phyloP scores from a whole-genome alignment of 2,888 invertebrate species.

The Eilema sororculum region DNA sequence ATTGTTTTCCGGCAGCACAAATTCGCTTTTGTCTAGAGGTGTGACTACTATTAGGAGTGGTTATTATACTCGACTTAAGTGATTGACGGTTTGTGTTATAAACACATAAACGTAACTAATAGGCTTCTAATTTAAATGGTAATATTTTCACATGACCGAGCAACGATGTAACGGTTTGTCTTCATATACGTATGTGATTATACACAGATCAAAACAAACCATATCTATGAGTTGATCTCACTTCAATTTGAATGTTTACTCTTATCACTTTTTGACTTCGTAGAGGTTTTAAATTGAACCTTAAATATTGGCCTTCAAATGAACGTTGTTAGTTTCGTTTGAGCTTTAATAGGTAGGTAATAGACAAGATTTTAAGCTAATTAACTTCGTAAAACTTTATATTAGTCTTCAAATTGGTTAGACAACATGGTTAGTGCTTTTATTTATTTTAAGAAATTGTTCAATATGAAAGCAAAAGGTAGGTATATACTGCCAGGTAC shows the following conservation, averaged over 20 bases:
- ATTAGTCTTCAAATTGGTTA: conserved; percentile 52
- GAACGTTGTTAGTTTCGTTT: too few species aligned
- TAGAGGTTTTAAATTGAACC: too few species aligned
- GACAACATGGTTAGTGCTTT: conserved; percentile 57
- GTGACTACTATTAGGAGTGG: conserved; percentile 57
- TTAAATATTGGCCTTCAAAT: too few species aligned
- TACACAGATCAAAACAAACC: too few species aligned
- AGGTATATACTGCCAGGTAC: conserved; percentile 34
- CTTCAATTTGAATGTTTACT: conserved; percentile 58
- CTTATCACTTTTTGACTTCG: conserved; percentile 62
- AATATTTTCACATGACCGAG: conserved; percentile 65
- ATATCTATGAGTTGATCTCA: conserved; percentile 60
- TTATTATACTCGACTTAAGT: conserved; percentile 53
- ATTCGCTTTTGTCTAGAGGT: conserved; percentile 61
- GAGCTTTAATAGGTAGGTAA: conserved; percentile 52
- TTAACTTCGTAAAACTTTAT: conserved; percentile 55
- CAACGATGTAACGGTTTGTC: conserved; percentile 61
- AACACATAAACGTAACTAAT: conserved; percentile 68
- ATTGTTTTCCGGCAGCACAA: conserved; percentile 61
- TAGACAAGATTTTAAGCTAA: conserved; percentile 59
- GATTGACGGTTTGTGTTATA: conserved; percentile 64
- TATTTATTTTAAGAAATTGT: conserved; percentile 61
- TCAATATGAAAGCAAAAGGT: conserved; percentile 66
- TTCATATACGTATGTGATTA: conserved; percentile 47
- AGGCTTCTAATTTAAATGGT: conserved; percentile 67